Percentiles rank a stretch among this genome's conserved stretches.
Evolutionary conservation across 2,113 vertebrate species (phyloP).

Genomic region (Ariopsis seemanni): DNA sequence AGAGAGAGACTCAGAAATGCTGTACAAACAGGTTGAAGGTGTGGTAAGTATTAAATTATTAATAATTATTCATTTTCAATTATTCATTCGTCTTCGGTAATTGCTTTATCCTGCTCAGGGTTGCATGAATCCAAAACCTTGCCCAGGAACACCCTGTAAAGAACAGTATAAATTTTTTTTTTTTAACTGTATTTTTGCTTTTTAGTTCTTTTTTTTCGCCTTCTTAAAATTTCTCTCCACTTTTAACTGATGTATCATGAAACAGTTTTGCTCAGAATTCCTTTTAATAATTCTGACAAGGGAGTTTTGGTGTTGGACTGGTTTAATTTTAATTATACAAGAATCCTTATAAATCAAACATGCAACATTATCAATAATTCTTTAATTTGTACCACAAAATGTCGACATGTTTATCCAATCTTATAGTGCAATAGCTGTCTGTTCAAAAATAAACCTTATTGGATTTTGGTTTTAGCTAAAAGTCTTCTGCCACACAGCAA

Average conservation of each 20-base stretch:
- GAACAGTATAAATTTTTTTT: neutral
- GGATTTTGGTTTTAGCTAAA: neutral
- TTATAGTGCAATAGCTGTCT: conserved; percentile 21
- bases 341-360: conserved; percentile 5
- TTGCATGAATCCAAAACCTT: neutral
- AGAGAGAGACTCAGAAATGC: neutral
- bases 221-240: neutral
- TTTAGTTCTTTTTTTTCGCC: neutral
- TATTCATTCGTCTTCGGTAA: neutral
- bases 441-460: conserved; percentile 42
- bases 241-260: neutral
- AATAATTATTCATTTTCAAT: neutral
- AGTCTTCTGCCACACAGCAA: neutral
- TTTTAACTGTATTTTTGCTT: neutral
- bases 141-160: neutral
- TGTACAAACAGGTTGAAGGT: neutral
- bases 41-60: neutral
- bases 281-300: neutral
- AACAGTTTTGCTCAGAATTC: neutral
- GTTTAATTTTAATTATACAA: neutral
- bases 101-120: neutral
- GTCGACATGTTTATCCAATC: conserved; percentile 15
- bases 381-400: conserved; percentile 20
- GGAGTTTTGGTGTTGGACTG: neutral
- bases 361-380: neutral